Base-by-base conservation (phyloP, 2,888 invertebrate genomes). In the Amaurobius ferox region DNA sequence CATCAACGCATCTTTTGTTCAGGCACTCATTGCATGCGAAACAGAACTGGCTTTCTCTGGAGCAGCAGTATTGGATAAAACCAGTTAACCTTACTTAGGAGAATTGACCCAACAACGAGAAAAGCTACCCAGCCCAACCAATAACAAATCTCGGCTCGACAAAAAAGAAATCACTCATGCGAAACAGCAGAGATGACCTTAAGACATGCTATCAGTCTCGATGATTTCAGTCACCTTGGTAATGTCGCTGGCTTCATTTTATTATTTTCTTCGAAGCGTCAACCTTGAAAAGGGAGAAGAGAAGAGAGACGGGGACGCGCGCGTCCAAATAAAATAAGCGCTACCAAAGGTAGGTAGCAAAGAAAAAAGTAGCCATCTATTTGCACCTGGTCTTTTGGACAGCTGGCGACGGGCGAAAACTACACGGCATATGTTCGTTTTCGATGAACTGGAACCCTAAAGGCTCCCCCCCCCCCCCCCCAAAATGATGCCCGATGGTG, bases 141-240 rank as follows among this genome's bases (percentile, higher is more conserved):
- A 81, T 67, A 76, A 32, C 77, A 32, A 66, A 66, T 48, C 30
- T 35, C 70, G 28, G n/a, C 35, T 72, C 35, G 19, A 44, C 55
- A 66, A 72, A 44, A 16, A 44, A 55, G 23, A 55, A 55, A 55
- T 16, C 83, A 71, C 35, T 72, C 70, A 30, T 35, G 77, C 77
- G 83, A 83, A 83, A 83, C 83, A 44, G 32, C 28, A 77, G 39
- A 77, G 83, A 83, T 83, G 83, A 77, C 83, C 83, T 83, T 76
- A 83, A 77, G 70, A 74, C 74, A 71, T 40, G 35, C n/a, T 67
- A 70, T 76, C 71, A 32, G 39, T 32, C 23, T 40, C 39, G 76
- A 64, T 76, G 77, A 74, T 83, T 83, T 83, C 83, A 71, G 77
- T 77, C 83, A 77, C 83, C 83, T 83, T 71, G 72, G 62, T 23